Evolutionary conservation across 2,888 invertebrate genomes (phyloP), one percentile per base, ranked within the genome.

Genomic region (Zaprionus obscuricornis): DNA sequence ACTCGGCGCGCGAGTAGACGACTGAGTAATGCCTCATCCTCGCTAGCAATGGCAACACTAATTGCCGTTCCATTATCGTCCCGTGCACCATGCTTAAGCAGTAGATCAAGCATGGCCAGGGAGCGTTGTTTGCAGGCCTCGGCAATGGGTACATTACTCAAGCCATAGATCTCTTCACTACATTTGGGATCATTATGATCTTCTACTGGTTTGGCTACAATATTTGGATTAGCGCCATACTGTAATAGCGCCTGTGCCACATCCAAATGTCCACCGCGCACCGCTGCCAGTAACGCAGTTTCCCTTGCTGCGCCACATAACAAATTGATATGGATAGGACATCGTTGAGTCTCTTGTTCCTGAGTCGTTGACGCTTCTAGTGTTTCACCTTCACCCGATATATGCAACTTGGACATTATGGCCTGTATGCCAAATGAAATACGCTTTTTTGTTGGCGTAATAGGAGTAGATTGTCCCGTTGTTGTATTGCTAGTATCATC

Each of bases 371-470:
- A 64, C 8, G 64, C 62, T 27, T 90, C 91, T 14, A 88, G 73
- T 1, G 90, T 90, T 18, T 91, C 91, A 20, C 92, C 92, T 65
- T 92, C 91, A 14, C 92, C 91, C 37, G 89, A 89, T 54, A 94
- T 93, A 78, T 94, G 96, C 45, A 97, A 91, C 74, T 95, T 94
- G 39, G 95, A 95, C 92, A 97, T 96, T 39, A 97, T 94, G 16
- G 96, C 95, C 85, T 96, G 96, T 65, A 97, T 97, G 0, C 97
- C 96, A 81, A 95, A 94, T 0, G 97, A 96, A 73, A 97, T 95
- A 63, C 96, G 92, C 67, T 94, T 92, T 37, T 94, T 93, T 1
- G 91, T 93, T 5, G 89, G 88, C 37, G 90, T 89, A 13, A 88
- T 85, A n/a, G 88, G 87, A 82, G 85, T 91, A 63, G 69, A 90